These are phyloP conservation scores for Helostoma temminkii DNA, from an alignment of 2,797 vertebrate genomes.

Conservation along the genomic window DNA sequence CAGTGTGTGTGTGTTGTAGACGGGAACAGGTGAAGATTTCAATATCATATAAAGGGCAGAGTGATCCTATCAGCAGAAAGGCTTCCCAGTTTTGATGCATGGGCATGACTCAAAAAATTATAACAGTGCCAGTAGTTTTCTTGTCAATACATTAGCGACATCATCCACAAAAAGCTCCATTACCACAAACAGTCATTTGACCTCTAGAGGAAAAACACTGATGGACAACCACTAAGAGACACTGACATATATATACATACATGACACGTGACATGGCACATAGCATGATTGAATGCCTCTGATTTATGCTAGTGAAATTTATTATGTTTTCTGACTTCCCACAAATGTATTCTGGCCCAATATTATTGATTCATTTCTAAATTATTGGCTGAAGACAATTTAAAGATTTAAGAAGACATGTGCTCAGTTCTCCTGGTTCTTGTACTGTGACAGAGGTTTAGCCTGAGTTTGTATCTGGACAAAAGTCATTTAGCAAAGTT, in stretches of 20 bases:
- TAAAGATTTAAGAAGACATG: too few relatives aligned
- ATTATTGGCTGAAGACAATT: too few relatives aligned
- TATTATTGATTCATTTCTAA: too few relatives aligned
- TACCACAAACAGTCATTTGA: constrained; percentile 30
- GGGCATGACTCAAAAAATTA: constrained; percentile 35
- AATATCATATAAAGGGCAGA: constrained; percentile 43
- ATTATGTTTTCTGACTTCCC: too few relatives aligned
- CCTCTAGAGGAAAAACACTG: constrained; percentile 20
- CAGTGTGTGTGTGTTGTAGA: too few relatives aligned
- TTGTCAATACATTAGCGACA: constrained; percentile 29
- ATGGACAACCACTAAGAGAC: background rate
- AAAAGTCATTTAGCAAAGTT: too few relatives aligned
- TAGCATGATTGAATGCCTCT: background rate
- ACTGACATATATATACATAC: background rate
- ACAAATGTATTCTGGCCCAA: too few relatives aligned
- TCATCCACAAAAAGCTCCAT: constrained; percentile 13
- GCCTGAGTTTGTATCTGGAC: too few relatives aligned
- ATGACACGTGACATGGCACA: background rate
- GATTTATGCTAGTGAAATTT: too few relatives aligned
- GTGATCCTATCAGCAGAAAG: constrained; percentile 48
- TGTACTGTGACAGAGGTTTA: too few relatives aligned
- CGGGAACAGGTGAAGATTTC: background rate
- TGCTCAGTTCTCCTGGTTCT: too few relatives aligned
- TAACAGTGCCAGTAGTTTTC: constrained; percentile 43
- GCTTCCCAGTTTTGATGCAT: constrained; percentile 31